Base-by-base conservation (phyloP, 2,888 invertebrate species). In the Heliconius hortense region DNA sequence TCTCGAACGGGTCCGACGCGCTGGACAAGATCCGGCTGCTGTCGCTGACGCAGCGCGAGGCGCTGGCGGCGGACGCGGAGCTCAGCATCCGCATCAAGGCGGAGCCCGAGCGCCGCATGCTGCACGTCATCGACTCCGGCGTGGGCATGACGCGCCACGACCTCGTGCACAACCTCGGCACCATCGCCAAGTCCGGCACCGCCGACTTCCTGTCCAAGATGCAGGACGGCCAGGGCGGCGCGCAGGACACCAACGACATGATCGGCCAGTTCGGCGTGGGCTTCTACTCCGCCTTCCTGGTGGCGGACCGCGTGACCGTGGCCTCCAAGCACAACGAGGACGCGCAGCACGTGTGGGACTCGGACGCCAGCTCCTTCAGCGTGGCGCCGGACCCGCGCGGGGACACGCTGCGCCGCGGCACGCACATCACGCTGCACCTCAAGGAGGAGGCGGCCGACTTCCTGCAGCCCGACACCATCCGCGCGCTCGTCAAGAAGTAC, bases 201-300 rank as follows among this genome's bases (percentile, higher is more conserved):
- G 98, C 98, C 2, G 99, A 99, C 90, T 99, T 99, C 93, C 95
- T 99, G 80, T 96, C 97, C 74, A 98, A 98, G 93, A 97, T 99
- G 96, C 97, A 97, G 87, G 97, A 97, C 79, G 86, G 90, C 0
- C 92, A 92, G 43, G 56, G 62, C 53, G 79, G 56, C 81, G 85
- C 86, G 60, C 96, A 96, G 85, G 98, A 98, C 87, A 95, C 97
- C 94, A 98, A 97, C 88, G 99, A 99, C 92, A 97, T 99, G 96
- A 99, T 99, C 92, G 99, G 99, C 7, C 99, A 99, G 93, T 99
- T 99, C 94, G 99, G 99, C 88, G 99, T 99, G 81, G 99, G 99
- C 77, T 99, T 99, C 94, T 99, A 99, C 93, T 99, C 99, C 0
- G 97, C 99, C 4, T 99, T 99, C 95, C 95, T 98, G 88, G 99